These are phyloP conservation scores for Meta bourneti DNA, from an alignment of 2,888 invertebrate genomes.

Conservation along the genomic window DNA sequence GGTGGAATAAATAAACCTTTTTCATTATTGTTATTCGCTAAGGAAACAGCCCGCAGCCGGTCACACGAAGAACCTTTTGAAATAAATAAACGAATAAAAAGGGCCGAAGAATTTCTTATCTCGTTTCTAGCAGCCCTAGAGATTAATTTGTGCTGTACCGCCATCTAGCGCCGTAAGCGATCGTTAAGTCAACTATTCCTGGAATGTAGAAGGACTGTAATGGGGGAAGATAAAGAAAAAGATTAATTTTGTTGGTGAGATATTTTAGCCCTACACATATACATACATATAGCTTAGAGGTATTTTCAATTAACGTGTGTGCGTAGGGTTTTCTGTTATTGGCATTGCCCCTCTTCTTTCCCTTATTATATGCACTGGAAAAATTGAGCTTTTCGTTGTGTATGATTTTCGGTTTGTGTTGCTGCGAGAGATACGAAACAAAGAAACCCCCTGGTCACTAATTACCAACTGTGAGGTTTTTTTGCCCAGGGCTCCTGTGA, in stretches of 20 bases:
- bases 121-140: conserved; percentile 64
- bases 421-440: neutral
- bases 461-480: neutral
- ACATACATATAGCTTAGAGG: conserved; percentile 50
- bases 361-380: conserved; percentile 1
- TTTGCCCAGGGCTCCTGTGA: neutral
- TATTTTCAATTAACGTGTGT: conserved; percentile 73
- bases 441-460: neutral
- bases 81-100: conserved; percentile 60
- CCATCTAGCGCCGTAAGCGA: conserved; percentile 68
- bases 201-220: conserved; percentile 67
- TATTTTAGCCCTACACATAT: conserved; percentile 63
- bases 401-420: conserved; percentile 29
- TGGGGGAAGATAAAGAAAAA: conserved; percentile 44
- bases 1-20: conserved; percentile 9
- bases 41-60: conserved; percentile 36
- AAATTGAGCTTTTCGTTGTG: conserved; percentile 23
- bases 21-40: conserved; percentile 8
- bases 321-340: conserved; percentile 63
- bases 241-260: conserved; percentile 71
- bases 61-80: conserved; percentile 58
- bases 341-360: conserved; percentile 31
- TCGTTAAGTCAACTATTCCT: conserved; percentile 74
- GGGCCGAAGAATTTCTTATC: conserved; percentile 67
- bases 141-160: conserved; percentile 67